Percentiles rank a stretch among this genome's conserved stretches.
Evolutionary conservation across 2,113 vertebrate species (phyloP).

Genomic region (Quiscalus mexicanus): DNA sequence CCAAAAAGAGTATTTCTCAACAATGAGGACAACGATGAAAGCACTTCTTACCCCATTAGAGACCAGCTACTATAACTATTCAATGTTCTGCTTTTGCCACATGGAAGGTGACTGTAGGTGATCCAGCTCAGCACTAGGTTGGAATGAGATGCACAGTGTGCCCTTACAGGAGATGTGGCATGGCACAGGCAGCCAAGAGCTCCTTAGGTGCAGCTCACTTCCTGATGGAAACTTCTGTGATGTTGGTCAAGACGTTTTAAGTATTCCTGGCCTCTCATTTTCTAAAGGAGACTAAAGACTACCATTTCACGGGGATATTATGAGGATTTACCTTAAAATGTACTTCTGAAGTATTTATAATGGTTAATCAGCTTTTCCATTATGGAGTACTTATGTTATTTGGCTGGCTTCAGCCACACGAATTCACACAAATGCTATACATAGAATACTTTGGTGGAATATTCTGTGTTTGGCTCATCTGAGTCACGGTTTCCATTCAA

Average conservation of each 20-base stretch:
- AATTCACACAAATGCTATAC: slow-evolving; percentile 50
- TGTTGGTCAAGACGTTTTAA: not conserved
- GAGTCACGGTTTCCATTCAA: slow-evolving; percentile 49
- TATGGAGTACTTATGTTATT: slow-evolving; percentile 52
- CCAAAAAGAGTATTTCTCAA: not conserved
- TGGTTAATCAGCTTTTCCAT: slow-evolving; percentile 57
- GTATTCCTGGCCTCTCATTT: not conserved
- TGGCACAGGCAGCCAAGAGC: not conserved
- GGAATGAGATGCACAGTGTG: not conserved
- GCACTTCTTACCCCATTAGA: not conserved
- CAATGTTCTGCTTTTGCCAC: not conserved
- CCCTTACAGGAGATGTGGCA: not conserved
- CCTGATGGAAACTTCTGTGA: slow-evolving; percentile 10
- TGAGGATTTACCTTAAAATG: slow-evolving; percentile 50
- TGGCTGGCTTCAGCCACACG: slow-evolving; percentile 28
- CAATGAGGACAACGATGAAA: not conserved
- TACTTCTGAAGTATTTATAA: slow-evolving; percentile 26
- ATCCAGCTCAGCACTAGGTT: not conserved
- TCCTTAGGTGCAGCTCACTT: not conserved
- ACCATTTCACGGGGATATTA: not conserved
- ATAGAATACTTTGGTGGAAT: slow-evolving; percentile 55
- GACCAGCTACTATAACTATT: not conserved
- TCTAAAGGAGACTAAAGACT: not conserved
- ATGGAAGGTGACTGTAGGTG: not conserved
- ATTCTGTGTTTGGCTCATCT: slow-evolving; percentile 56